These are phyloP conservation scores for Kryptopterus vitreolus DNA, from an alignment of 2,797 vertebrate genomes.

Conservation along the genomic window DNA sequence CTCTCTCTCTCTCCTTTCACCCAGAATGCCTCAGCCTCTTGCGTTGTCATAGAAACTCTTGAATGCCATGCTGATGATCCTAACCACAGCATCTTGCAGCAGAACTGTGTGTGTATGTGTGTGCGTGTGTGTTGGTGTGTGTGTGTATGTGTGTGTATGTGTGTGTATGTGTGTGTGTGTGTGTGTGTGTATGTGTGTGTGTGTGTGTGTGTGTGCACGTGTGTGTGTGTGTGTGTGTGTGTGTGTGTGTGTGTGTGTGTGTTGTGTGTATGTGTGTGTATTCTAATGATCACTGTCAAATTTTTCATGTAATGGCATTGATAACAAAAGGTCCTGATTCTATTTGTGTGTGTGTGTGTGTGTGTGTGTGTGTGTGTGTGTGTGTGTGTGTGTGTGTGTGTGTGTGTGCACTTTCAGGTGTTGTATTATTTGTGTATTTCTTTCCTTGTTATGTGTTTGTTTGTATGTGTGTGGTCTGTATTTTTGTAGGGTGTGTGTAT, in stretches of 20 bases:
- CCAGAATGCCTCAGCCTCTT: constrained; percentile 46
- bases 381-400: background rate
- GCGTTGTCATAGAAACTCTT: constrained; percentile 54
- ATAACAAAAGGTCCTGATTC: constrained; percentile 75
- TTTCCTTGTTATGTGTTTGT: too few species aligned
- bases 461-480: constrained; percentile 64
- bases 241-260: constrained; percentile 27
- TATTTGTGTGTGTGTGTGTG: constrained; percentile 62
- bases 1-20: constrained; percentile 32
- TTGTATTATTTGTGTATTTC: too few species aligned
- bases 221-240: background rate
- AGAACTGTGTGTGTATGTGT: constrained; percentile 4
- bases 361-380: background rate
- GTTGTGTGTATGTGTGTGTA: constrained; percentile 2
- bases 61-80: constrained; percentile 55
- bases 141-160: constrained; percentile 36
- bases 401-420: too few species aligned
- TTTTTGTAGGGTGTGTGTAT: too few species aligned
- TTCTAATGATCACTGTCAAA: background rate
- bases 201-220: constrained; percentile 36
- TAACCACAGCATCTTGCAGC: constrained; percentile 43
- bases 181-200: background rate
- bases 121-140: too few species aligned
- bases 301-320: constrained; percentile 69
- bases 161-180: background rate